Evolutionary conservation across 2,888 invertebrate genomes (phyloP).

Genomic region (Heliconius erato): DNA sequence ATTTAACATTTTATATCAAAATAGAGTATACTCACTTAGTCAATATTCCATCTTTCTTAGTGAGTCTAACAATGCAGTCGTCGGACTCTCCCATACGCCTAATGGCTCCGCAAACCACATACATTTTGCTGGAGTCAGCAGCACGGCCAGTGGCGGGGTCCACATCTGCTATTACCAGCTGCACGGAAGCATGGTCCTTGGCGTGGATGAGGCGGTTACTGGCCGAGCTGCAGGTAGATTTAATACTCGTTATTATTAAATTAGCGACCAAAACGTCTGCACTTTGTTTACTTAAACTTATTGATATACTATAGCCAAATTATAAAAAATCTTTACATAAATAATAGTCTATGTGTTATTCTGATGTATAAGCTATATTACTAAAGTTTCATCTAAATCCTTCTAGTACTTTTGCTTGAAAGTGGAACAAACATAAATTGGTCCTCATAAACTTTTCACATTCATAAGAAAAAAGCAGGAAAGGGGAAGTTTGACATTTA

Average conservation of each 20-base stretch:
- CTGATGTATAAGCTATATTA: neutral
- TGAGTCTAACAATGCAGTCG: constrained; percentile 97
- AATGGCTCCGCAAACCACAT: constrained; percentile 98
- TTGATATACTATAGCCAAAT: neutral
- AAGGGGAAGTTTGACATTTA: neutral
- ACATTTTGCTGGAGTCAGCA: constrained; percentile 94
- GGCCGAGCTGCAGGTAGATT: constrained; percentile 90
- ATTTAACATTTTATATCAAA: too few relatives aligned
- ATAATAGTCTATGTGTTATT: neutral
- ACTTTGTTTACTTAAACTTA: too few relatives aligned
- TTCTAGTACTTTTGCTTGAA: neutral
- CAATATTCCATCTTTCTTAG: constrained; percentile 96
- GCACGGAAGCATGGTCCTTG: constrained; percentile 99
- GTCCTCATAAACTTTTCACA: too few relatives aligned
- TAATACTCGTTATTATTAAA: neutral
- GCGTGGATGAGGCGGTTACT: constrained; percentile 99
- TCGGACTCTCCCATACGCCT: constrained; percentile 99
- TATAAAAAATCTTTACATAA: neutral
- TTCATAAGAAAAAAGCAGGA: too few relatives aligned
- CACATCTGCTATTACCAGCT: constrained; percentile 97
- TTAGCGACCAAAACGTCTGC: neutral
- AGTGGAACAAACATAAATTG: neutral
- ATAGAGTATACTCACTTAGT: constrained; percentile 89
- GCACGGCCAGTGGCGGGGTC: constrained; percentile 97
- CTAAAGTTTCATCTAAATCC: neutral